Base-by-base conservation (phyloP, 2,888 invertebrate species). In the Laspeyria flexula region DNA sequence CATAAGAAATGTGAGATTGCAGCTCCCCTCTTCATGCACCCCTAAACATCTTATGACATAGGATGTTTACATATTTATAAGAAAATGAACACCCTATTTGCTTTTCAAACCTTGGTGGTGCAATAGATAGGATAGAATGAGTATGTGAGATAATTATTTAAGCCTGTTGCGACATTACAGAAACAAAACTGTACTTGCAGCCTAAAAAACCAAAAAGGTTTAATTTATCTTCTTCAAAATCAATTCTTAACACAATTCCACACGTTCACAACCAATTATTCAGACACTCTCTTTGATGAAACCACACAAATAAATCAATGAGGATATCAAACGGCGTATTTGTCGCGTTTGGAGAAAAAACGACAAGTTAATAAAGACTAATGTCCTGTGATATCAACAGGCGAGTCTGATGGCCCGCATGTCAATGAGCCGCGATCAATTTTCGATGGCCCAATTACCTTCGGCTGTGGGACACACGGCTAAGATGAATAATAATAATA, bases 391-490 rank as follows among this genome's bases (percentile, higher is more conserved):
- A 79, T 81, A 87, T 81, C 71, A 75, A 73, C 72, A 73, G 71
- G 71, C 73, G 72, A 60, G 47, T 56, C 40, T 65, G 73, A 67
- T 75, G 65, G 74, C 85, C 86, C 85, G 86, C 81, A 86, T 87
- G 80, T 74, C 77, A 65, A 70, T 72, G 69, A 69, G 66, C 64
- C 61, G 48, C 73, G 77, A 83, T 83, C 83, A 83, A 85, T 88
- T 87, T 81, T 79, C 80, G 75, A 76, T 77, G 76, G 70, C 73
- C 80, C 83, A 86, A 88, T 90, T 88, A 86, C 79, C 76, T 83
- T 77, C 77, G n/a, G n/a, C n/a, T 64, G 64, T 37, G 59, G 41
- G 70, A 81, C 79, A 82, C 54, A 83, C 72, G 43, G 73, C 29
- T 31, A 13, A 43, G 53, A 38, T 48, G 48, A 33, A 35, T 49